Conservation (phyloP, 2,113 vertebrate species). For the Toxostoma redivivum region DNA sequence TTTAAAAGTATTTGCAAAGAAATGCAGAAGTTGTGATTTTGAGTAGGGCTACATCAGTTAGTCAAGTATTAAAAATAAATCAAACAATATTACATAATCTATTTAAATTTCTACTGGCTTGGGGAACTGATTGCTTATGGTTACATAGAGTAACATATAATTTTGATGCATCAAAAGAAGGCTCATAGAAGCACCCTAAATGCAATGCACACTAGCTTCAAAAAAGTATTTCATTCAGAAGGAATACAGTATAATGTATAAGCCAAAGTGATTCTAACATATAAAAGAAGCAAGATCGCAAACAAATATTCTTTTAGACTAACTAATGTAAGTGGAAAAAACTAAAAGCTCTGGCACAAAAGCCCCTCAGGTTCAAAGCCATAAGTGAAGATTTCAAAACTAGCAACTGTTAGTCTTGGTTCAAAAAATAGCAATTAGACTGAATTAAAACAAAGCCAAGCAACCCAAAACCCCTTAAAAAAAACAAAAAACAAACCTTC, state of each 20-base stretch:
- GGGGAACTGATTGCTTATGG: neutral
- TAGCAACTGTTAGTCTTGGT: neutral
- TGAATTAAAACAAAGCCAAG: neutral
- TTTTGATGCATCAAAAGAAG: neutral
- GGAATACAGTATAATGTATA: neutral
- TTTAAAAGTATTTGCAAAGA: neutral
- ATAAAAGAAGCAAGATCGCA: neutral
- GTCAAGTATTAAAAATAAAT: neutral
- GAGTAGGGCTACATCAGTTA: neutral
- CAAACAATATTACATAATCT: neutral
- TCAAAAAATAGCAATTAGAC: neutral
- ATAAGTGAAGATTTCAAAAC: neutral
- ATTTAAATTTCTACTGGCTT: neutral
- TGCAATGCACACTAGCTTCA: neutral
- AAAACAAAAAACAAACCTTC: accelerated
- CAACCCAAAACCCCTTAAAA: accelerated
- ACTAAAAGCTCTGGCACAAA: neutral
- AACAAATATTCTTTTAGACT: neutral
- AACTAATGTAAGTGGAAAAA: neutral
- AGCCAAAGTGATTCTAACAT: neutral
- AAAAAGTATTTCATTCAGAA: neutral
- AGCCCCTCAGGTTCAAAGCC: neutral
- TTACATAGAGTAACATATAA: neutral
- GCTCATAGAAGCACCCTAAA: neutral
- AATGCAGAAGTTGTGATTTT: neutral